phyloP scores from a whole-genome alignment of 2,888 invertebrate species.

The Uloborus plumipes region DNA sequence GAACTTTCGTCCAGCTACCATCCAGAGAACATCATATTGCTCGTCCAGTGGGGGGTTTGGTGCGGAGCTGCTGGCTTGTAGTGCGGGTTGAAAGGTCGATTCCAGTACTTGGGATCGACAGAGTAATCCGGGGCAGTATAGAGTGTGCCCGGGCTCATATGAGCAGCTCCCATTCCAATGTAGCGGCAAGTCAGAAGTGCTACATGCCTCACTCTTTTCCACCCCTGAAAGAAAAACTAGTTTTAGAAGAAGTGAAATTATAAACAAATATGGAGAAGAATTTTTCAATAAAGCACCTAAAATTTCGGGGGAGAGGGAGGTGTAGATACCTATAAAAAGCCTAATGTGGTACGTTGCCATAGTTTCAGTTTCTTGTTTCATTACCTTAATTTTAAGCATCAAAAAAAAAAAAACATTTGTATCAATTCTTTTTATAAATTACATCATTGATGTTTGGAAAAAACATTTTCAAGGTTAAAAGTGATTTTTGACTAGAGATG shows the following conservation, averaged over 20 bases:
- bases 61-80: constrained; percentile 10
- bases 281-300: too few species aligned
- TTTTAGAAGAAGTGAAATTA: background rate
- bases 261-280: too few species aligned
- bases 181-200: constrained; percentile 52
- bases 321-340: too few species aligned
- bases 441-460: too few species aligned
- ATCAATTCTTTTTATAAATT: too few species aligned
- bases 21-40: constrained; percentile 32
- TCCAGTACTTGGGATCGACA: constrained; percentile 45
- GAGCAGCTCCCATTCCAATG: constrained; percentile 52
- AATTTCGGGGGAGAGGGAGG: too few species aligned
- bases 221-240: constrained; percentile 19
- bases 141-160: constrained; percentile 45
- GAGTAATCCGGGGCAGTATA: constrained; percentile 37
- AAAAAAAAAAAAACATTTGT: too few species aligned
- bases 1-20: constrained; percentile 6
- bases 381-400: too few species aligned
- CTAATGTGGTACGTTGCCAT: too few species aligned
- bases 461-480: too few species aligned
- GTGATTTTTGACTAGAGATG: too few species aligned
- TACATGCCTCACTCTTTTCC: constrained; percentile 42
- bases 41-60: constrained; percentile 37
- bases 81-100: constrained; percentile 30
- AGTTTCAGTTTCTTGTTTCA: too few species aligned